Base-by-base conservation (phyloP, 1,140 invertebrate species). In the Trissolcus basalis region DNA sequence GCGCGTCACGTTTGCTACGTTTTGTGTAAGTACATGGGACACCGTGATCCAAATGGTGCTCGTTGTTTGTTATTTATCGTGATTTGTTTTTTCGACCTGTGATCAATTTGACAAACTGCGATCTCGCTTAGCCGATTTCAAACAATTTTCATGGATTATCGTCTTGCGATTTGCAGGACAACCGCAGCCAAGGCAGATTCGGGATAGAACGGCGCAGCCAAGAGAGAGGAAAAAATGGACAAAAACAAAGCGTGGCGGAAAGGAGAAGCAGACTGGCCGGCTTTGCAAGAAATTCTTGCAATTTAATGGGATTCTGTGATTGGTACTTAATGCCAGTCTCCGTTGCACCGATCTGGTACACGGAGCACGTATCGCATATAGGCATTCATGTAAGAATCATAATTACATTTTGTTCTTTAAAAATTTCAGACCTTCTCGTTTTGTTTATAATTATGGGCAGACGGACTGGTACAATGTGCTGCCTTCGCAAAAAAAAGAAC, bases 251-350 rank as follows among this genome's bases (percentile, higher is more conserved):
- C 39, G 48, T 47, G 54, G 49, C n/a, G 15, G 43, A 56, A 67
- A 69, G 55, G 58, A 77, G 68, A 60, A 68, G 56, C 74, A 39
- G 56, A 65, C 65, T 36, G 50, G 80, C 76, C 72, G 76, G 82
- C 67, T 82, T 80, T 81, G 80, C 81, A 84, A 85, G 84, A 86
- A 87, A 87, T 87, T 85, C 83, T 80, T 85, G 83, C 81, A 83
- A 87, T 85, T 86, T 86, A 86, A 86, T 86, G 81, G 79, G 82
- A 86, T 85, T 85, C 83, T 86, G 84, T 85, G 85, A 87, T 87
- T 86, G 85, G 83, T 85, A 84, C 83, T 83, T 86, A 82, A 86
- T 86, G 79, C 81, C 80, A 80, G 79, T 84, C 78, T 79, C 67
- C 80, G 82, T 82, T 82, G 80, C 73, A 55, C 73, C 78, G 80